Evolutionary conservation across 2,888 invertebrate species (phyloP), one percentile per base, ranked within the genome.

Genomic region (Lasioglossum morio): DNA sequence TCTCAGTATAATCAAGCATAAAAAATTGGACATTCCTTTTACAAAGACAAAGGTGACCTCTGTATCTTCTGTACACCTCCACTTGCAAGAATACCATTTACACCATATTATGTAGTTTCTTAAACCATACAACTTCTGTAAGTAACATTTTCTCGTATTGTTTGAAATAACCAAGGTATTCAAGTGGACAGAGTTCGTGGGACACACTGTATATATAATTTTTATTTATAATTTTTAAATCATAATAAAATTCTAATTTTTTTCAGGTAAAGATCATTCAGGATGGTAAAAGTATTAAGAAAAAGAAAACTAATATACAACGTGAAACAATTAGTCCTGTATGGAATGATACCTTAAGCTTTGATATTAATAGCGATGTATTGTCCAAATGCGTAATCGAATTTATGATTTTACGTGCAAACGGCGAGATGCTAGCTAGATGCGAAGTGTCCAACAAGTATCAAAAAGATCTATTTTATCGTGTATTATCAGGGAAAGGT

Each of bases 391-490:
- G 96, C 79, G 94, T 95, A 37, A 93, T 97, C 19, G 97, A 97
- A 92, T 96, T 97, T 89, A 95, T 95, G 7, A 96, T 97, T 1
- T 95, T 96, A 73, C 97, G 97, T 91, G 97, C 97, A 90, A 97
- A 96, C 88, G 96, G 96, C 90, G 97, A 97, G 92, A 94, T 96
- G 63, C 94, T 96, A 19, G 96, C 96, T 0, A 94, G 96, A 53
- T 96, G 96, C 77, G 92, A 96, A 19, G 95, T 97, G 4, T 94
- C 94, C 1, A 84, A 82, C 7, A 91, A 92, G n/a, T 90, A 90
- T 74, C 94, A 96, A 86, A 95, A 95, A 88, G 95, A 96, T 79
- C 96, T 96, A 85, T 96, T 96, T 89, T 95, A 96, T 69, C 96
- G 96, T 90, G 96, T 96, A 92, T 94, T 96, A 84, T 95, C 96